Evolutionary conservation across 2,113 vertebrate genomes (phyloP).

Genomic region (Australoheros scitulus): DNA sequence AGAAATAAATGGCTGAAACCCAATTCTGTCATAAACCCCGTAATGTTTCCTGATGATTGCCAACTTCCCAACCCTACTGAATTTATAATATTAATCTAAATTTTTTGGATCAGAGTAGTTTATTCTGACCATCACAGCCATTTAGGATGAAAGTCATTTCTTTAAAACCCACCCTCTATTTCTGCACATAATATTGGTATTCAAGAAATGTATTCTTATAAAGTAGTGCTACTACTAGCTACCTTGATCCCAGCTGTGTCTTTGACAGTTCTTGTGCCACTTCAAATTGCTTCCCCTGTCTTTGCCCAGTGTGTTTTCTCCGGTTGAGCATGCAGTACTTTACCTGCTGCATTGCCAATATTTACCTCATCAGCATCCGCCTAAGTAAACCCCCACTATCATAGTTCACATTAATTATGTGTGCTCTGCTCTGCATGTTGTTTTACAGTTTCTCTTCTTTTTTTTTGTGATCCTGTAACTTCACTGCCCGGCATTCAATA

Average conservation of each 20-base stretch:
- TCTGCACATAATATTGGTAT: not conserved
- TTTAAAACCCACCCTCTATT: not conserved
- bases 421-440: constrained; percentile 12
- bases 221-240: not conserved
- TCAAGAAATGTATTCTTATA: not conserved
- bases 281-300: constrained; percentile 14
- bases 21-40: constrained; percentile 36
- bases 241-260: not conserved
- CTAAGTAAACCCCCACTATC: constrained; percentile 29
- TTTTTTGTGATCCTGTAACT: not conserved
- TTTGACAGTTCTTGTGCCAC: constrained; percentile 28
- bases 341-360: constrained; percentile 8
- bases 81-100: not conserved
- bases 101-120: not conserved
- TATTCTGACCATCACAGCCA: not conserved
- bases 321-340: not conserved
- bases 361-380: constrained; percentile 35
- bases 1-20: constrained; percentile 33
- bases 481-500: not conserved
- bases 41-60: constrained; percentile 7
- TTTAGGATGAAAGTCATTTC: not conserved
- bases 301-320: constrained; percentile 31
- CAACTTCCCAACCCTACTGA: constrained; percentile 11
- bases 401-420: constrained; percentile 22
- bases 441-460: not conserved